These are phyloP conservation scores for Aleadryas rufinucha DNA, from an alignment of 2,113 vertebrate genomes.

Conservation along the genomic window DNA sequence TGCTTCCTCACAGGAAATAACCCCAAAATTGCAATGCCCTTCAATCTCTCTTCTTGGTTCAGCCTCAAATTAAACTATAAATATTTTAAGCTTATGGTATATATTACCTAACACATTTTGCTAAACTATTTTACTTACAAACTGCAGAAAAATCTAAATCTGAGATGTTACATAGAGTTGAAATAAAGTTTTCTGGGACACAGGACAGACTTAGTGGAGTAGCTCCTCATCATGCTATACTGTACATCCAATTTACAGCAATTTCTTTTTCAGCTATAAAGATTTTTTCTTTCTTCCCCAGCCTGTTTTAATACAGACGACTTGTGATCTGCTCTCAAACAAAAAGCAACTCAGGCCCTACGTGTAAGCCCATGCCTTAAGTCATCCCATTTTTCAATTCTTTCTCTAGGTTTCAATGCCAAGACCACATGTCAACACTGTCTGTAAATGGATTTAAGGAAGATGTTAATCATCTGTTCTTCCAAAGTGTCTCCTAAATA, in stretches of 20 bases:
- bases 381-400: background rate
- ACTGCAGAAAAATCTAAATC: background rate
- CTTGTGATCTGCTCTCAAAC: background rate
- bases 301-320: background rate
- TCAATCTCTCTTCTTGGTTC: background rate
- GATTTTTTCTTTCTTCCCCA: background rate
- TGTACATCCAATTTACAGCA: background rate
- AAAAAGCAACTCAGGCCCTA: background rate
- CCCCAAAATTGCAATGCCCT: background rate
- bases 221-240: background rate
- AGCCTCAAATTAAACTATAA: background rate
- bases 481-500: background rate
- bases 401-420: background rate
- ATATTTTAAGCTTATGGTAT: background rate
- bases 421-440: background rate
- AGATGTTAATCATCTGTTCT: background rate
- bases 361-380: background rate
- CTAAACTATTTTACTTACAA: background rate
- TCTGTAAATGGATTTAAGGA: background rate
- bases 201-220: background rate
- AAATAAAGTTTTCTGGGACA: background rate
- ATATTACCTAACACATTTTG: background rate
- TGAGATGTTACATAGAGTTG: background rate
- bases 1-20: background rate
- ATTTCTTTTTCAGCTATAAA: background rate